Conservation (phyloP, 2,113 vertebrate genomes). For the Sterna hirundo region DNA sequence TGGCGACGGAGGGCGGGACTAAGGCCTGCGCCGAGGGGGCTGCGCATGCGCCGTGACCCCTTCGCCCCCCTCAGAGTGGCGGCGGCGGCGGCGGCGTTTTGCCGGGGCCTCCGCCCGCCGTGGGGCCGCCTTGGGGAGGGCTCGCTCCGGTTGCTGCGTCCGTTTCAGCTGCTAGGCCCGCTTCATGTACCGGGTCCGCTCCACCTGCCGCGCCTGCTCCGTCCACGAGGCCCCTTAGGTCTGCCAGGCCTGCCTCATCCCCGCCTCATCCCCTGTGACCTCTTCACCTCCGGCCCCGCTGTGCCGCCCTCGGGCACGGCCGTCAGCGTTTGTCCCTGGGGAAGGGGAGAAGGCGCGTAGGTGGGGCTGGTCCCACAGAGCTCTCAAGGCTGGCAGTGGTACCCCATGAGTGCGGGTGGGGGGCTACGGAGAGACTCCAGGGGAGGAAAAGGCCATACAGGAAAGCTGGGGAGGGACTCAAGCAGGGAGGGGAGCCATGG, state of each 20-base stretch:
- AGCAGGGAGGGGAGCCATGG: not conserved
- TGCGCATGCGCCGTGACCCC: not conserved
- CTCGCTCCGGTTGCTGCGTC: not conserved
- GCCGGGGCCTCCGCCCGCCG: accelerated
- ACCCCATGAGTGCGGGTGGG: no score
- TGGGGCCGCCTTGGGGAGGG: no score
- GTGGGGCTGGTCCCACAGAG: accelerated
- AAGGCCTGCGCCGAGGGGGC: accelerated
- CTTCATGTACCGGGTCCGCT: no score
- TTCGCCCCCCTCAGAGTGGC: not conserved
- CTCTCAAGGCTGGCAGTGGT: not conserved
- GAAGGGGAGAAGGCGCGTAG: not conserved
- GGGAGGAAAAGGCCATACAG: not conserved
- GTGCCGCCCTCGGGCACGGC: no score
- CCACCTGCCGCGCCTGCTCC: no score
- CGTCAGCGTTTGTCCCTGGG: not conserved
- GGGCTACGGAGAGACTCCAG: accelerated
- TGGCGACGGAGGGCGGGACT: not conserved
- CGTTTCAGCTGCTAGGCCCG: not conserved
- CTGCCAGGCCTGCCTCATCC: not conserved
- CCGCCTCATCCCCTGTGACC: no score
- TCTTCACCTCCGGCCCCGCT: no score
- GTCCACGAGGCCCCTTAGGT: not conserved
- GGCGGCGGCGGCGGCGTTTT: no score
- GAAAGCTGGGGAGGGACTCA: not conserved